Conservation (phyloP, 2,888 invertebrate species). For the Cataglyphis livida region DNA sequence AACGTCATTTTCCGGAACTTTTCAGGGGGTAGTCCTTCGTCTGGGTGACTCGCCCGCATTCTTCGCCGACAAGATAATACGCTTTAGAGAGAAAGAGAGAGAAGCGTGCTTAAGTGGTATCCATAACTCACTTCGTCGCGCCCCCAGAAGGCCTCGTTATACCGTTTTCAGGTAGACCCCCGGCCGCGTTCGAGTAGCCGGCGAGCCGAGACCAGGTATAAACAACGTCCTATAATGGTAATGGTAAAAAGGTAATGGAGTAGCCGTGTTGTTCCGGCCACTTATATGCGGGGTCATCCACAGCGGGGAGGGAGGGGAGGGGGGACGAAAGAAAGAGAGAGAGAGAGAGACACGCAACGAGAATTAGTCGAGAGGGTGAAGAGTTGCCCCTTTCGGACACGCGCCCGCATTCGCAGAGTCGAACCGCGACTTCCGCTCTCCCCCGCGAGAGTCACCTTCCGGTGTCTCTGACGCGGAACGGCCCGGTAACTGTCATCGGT, state of each 20-base stretch:
- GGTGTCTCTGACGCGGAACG: constrained; percentile 10
- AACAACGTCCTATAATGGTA: constrained; percentile 47
- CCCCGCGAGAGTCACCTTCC: constrained; percentile 66
- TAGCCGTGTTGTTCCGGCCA: constrained; percentile 75
- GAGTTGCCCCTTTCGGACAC: constrained; percentile 74
- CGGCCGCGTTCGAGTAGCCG: constrained; percentile 6
- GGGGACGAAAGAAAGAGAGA: not conserved
- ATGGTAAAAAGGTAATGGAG: constrained; percentile 77
- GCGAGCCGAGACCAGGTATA: constrained; percentile 42
- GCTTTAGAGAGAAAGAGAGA: not conserved
- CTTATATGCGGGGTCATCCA: constrained; percentile 37
- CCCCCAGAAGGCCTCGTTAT: not conserved
- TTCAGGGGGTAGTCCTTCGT: not conserved
- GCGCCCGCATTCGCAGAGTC: constrained; percentile 80
- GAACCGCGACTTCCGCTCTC: constrained; percentile 75
- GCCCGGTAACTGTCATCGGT: not conserved
- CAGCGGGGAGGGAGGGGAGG: constrained; percentile 39
- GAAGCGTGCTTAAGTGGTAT: not conserved
- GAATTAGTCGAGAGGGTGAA: not conserved
- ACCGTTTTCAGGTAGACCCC: constrained; percentile 14
- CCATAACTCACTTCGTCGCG: constrained; percentile 28
- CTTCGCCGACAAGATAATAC: not conserved
- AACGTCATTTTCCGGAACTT: not conserved
- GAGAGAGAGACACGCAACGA: not conserved
- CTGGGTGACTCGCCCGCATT: not conserved